Base-by-base conservation (phyloP, 2,888 invertebrate genomes). In the Melanargia galathea region DNA sequence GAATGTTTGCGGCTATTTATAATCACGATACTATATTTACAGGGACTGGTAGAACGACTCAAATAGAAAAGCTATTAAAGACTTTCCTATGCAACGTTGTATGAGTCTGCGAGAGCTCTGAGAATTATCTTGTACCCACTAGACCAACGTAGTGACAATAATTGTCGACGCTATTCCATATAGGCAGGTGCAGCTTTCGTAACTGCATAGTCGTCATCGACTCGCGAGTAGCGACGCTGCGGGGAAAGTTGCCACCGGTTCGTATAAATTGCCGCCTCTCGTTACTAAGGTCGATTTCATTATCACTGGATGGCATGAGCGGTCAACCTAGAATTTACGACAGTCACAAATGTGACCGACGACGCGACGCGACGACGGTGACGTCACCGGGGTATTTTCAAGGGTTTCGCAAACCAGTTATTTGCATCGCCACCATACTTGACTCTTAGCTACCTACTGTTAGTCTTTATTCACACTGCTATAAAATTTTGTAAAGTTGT, bases 161-260 rank as follows among this genome's bases (percentile, higher is more conserved):
- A 78, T 77, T 76, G 78, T 75, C 74, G 75, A 72, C 74, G 74
- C 76, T 78, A 75, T 72, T 73, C 86, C 85, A 78, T 83, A 83
- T 81, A 84, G 81, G 83, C 80, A 75, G 76, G 77, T 79, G 82
- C 83, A 87, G 84, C 90, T 90, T 90, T 90, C 90, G 87, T 86
- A 90, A 90, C 82, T 80, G 81, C 86, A 81, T 78, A 79, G 82
- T 79, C 72, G 84, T 81, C 83, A 81, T 71, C 82, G 79, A 67
- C 76, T 74, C 76, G 79, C 80, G 79, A 67, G 75, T 74, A 76
- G 79, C 80, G 74, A 74, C 75, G 68, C 70, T 61, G 68, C 73
- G 79, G 90, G 83, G 89, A 90, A 90, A 90, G 88, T 90, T 84
- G 83, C 81, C 77, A 74, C 79, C 75, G 79, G 70, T 80, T 82